Evolutionary conservation across 1,140 invertebrate genomes (phyloP).

Genomic region (Galleria mellonella): DNA sequence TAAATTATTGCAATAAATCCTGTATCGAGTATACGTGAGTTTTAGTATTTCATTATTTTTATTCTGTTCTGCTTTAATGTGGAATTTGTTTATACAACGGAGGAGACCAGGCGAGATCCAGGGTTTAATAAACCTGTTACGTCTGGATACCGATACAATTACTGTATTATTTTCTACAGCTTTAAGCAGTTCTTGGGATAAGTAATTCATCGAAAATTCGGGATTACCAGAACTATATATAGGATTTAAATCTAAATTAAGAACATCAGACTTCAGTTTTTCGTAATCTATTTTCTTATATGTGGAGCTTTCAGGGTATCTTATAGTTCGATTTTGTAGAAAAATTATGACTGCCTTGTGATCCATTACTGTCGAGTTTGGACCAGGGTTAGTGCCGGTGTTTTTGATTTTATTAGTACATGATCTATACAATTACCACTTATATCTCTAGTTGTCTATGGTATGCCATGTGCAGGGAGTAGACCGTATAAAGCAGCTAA

Average conservation of each 20-base stretch:
- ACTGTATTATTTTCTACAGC: background rate
- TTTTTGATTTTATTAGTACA: background rate
- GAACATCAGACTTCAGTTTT: background rate
- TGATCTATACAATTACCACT: background rate
- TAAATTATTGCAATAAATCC: background rate
- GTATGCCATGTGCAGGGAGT: background rate
- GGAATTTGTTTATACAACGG: background rate
- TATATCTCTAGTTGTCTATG: background rate
- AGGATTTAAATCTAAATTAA: background rate
- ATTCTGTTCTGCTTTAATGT: background rate
- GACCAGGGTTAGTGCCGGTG: background rate
- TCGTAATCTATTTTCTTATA: background rate
- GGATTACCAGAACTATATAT: background rate
- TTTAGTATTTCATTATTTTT: background rate
- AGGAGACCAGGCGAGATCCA: constrained; percentile 2
- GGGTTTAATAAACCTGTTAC: background rate
- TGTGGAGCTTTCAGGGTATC: background rate
- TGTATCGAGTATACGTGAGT: background rate
- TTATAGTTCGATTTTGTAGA: background rate
- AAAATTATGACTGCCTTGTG: constrained; percentile 4
- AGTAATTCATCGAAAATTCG: background rate
- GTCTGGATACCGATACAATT: background rate
- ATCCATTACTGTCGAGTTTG: background rate
- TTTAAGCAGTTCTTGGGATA: no score
- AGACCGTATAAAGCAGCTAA: background rate